Evolutionary conservation across 2,113 vertebrate genomes (phyloP).

Genomic region (Sinocyclocheilus rhinocerous): DNA sequence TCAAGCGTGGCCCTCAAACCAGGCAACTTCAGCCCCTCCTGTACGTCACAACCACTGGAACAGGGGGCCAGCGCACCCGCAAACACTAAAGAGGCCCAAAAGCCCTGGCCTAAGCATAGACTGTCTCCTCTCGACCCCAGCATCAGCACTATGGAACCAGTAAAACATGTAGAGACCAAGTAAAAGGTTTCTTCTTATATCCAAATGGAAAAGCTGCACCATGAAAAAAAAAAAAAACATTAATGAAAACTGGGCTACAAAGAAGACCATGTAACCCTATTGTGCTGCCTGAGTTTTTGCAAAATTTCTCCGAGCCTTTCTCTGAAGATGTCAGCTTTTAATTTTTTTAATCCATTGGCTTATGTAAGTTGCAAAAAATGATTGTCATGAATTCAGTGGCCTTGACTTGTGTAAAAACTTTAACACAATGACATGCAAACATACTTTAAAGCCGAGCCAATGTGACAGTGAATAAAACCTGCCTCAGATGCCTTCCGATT

Average conservation of each 20-base stretch:
- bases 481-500: slow-evolving; percentile 39
- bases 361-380: slow-evolving; percentile 13
- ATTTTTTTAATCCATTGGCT: neutral
- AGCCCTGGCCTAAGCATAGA: neutral
- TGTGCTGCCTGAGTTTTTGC: slow-evolving; percentile 7
- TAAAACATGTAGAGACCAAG: slow-evolving; percentile 26
- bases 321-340: neutral
- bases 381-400: slow-evolving; percentile 24
- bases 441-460: slow-evolving; percentile 17
- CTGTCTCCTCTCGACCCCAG: neutral
- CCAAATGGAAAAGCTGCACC: neutral
- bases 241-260: neutral
- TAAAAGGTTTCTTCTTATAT: slow-evolving; percentile 14
- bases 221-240: neutral
- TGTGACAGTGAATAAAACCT: slow-evolving; percentile 50
- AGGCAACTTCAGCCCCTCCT: slow-evolving; percentile 71
- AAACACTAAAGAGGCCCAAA: slow-evolving; percentile 67
- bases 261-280: neutral
- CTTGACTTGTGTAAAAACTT: slow-evolving; percentile 20
- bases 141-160: slow-evolving; percentile 6
- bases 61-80: slow-evolving; percentile 70
- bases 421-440: neutral
- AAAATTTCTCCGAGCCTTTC: slow-evolving; percentile 19
- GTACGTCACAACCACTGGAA: slow-evolving; percentile 65
- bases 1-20: slow-evolving; percentile 68